Percentiles rank a stretch among this genome's conserved stretches.
Evolutionary conservation across 2,797 vertebrate genomes (phyloP).

Genomic region (Macroramphosus scolopax): DNA sequence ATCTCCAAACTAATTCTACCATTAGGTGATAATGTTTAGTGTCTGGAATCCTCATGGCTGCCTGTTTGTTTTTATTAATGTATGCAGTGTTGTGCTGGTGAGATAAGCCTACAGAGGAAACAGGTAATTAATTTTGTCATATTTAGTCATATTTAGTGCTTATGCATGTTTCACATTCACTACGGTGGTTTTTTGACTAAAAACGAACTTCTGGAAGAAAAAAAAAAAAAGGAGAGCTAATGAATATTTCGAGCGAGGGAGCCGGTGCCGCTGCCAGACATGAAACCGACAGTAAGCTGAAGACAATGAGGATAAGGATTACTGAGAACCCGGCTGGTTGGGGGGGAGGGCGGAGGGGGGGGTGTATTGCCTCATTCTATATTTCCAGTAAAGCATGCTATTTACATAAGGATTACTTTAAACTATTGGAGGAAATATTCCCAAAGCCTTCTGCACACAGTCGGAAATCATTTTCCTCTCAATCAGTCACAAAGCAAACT

Average conservation of each 20-base stretch:
- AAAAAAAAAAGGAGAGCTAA: constrained; percentile 48
- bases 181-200: constrained; percentile 34
- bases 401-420: constrained; percentile 78
- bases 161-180: no score
- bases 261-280: constrained; percentile 71
- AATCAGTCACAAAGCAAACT: constrained; percentile 60
- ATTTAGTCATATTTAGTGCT: no score
- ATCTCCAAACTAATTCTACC: constrained; percentile 29
- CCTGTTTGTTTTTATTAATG: no score
- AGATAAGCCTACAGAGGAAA: constrained; percentile 14
- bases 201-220: constrained; percentile 53
- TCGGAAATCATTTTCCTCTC: constrained; percentile 62
- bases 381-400: constrained; percentile 73
- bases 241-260: constrained; percentile 60
- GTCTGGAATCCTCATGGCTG: neutral
- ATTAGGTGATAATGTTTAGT: constrained; percentile 7
- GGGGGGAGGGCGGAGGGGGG: constrained; percentile 24
- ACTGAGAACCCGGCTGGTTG: constrained; percentile 49
- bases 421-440: constrained; percentile 74
- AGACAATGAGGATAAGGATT: constrained; percentile 77
- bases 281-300: constrained; percentile 74
- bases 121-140: constrained; percentile 41
- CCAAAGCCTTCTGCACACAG: constrained; percentile 68
- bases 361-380: constrained; percentile 66
- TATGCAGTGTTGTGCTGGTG: neutral